A percentile compares a stretch with the other conserved stretches of the same genome.
Evolutionary conservation across 2,113 vertebrate genomes (phyloP).

Genomic region (Apus apus): DNA sequence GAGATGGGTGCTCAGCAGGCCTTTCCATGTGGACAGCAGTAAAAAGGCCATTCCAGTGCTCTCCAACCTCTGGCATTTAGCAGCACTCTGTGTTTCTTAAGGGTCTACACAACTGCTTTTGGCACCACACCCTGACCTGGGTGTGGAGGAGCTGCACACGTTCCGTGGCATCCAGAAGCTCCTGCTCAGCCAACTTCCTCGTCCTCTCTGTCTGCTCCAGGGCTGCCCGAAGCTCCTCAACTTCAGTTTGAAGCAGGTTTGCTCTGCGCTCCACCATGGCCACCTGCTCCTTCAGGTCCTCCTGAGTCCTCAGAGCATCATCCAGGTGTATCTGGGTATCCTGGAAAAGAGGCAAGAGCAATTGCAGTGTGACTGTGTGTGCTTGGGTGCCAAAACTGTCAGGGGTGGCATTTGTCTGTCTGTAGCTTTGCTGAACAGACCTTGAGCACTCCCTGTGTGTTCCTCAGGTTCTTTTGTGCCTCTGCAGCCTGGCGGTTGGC

Average conservation of each 20-base stretch:
- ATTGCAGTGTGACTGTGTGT: too few relatives aligned
- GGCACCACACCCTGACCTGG: too few relatives aligned
- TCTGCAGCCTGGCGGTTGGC: conserved; percentile 79
- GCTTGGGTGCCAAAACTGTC: too few relatives aligned
- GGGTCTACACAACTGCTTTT: too few relatives aligned
- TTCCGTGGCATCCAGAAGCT: too few relatives aligned
- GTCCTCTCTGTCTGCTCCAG: background rate
- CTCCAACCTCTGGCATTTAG: too few relatives aligned
- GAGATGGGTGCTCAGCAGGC: too few relatives aligned
- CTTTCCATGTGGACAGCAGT: background rate
- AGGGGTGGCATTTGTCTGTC: too few relatives aligned
- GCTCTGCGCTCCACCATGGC: conserved; percentile 85
- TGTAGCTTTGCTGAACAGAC: background rate
- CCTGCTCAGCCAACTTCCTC: too few relatives aligned
- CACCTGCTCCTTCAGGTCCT: conserved; percentile 87
- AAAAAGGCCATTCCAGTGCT: background rate
- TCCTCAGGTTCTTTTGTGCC: conserved; percentile 78
- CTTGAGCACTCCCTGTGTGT: conserved; percentile 77
- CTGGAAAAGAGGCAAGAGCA: conserved; percentile 47
- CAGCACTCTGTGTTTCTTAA: too few relatives aligned
- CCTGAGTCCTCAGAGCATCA: conserved; percentile 77
- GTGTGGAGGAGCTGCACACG: too few relatives aligned
- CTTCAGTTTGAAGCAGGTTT: conserved; percentile 78
- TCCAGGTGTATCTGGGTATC: conserved; percentile 84
- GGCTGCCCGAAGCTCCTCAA: conserved; percentile 73